Evolutionary conservation across 2,113 vertebrate genomes (phyloP).

Genomic region (Coracopsis vasa): DNA sequence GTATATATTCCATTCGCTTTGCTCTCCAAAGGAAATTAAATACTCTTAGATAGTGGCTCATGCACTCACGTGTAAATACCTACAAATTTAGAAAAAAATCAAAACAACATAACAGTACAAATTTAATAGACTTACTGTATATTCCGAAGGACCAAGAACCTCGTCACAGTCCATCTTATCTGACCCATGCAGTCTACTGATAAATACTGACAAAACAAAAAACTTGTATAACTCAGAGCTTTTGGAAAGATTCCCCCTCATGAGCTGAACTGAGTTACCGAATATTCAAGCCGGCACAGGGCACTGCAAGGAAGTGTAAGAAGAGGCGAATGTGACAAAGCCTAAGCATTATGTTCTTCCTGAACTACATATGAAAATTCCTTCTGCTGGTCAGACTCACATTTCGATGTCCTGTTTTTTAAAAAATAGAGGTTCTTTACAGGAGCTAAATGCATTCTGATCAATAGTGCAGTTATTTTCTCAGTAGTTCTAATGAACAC

Average conservation of each 20-base stretch:
- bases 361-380: background rate
- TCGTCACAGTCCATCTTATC: background rate
- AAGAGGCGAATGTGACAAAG: background rate
- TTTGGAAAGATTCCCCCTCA: background rate
- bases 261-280: background rate
- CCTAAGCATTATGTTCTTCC: background rate
- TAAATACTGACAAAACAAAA: background rate
- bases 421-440: background rate
- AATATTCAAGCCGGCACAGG: background rate
- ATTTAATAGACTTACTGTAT: background rate
- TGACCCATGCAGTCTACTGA: background rate
- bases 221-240: background rate
- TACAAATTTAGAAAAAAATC: slow-evolving; percentile 25
- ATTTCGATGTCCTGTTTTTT: background rate
- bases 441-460: slow-evolving; percentile 2
- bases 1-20: slow-evolving; percentile 97
- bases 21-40: slow-evolving; percentile 99
- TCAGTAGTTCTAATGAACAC: slow-evolving; percentile 32
- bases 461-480: slow-evolving; percentile 30
- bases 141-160: background rate
- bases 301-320: background rate
- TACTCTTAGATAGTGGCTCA: slow-evolving; percentile 94
- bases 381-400: background rate
- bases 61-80: slow-evolving; percentile 98
- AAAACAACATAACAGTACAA: background rate